A percentile compares a stretch with the other conserved stretches of the same genome.
Evolutionary conservation across 2,888 invertebrate species (phyloP).

Genomic region (Anthophora plumipes): DNA sequence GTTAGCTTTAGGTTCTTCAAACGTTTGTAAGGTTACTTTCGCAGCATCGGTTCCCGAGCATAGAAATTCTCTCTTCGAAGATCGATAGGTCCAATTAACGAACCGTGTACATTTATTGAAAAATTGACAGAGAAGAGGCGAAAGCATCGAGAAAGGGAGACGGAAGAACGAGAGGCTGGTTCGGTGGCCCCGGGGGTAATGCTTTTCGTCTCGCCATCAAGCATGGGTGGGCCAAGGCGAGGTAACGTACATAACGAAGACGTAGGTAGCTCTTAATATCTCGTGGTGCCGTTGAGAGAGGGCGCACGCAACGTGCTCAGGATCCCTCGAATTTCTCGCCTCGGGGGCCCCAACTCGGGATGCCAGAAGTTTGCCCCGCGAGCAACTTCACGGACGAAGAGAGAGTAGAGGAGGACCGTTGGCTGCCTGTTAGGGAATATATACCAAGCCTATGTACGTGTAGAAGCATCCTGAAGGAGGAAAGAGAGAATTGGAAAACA

Average conservation of each 20-base stretch:
- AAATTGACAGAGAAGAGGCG: constrained; percentile 20
- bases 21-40: too few relatives aligned
- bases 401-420: not conserved
- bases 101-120: not conserved
- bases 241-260: constrained; percentile 66
- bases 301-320: constrained; percentile 64
- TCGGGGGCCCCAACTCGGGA: constrained; percentile 48
- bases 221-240: constrained; percentile 69
- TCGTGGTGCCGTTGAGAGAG: constrained; percentile 37
- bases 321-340: constrained; percentile 69
- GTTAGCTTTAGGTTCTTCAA: too few relatives aligned
- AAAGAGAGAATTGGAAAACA: not conserved
- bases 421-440: not conserved
- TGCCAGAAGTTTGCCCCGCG: constrained; percentile 58
- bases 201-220: constrained; percentile 64
- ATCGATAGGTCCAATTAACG: too few relatives aligned
- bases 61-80: too few relatives aligned
- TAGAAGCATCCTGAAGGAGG: not conserved
- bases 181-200: constrained; percentile 49
- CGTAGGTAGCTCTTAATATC: constrained; percentile 72
- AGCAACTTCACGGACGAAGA: constrained; percentile 19
- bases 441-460: not conserved
- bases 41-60: too few relatives aligned
- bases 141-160: constrained; percentile 11
- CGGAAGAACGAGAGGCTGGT: constrained; percentile 28